Conservation (phyloP, 2,888 invertebrate species). For the Cecidostiba fungosa region DNA sequence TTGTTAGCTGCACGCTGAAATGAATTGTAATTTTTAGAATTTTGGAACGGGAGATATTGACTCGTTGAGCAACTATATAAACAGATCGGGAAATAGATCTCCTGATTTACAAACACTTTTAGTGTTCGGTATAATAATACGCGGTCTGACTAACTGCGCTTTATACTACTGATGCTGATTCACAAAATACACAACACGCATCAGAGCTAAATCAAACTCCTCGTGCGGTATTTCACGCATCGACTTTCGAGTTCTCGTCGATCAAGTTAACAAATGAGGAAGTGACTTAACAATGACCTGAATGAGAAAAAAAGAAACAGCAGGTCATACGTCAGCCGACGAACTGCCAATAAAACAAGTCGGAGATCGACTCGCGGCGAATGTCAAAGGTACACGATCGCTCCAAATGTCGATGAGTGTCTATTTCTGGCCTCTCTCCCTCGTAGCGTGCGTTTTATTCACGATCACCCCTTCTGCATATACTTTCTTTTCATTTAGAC, state of each 20-base stretch:
- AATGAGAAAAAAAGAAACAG: neutral
- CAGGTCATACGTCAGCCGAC: too few species aligned
- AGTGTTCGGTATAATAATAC: too few species aligned
- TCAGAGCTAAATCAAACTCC: too few species aligned
- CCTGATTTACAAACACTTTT: too few species aligned
- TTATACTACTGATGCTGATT: too few species aligned
- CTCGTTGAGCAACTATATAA: neutral
- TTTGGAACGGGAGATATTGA: neutral
- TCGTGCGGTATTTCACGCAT: too few species aligned
- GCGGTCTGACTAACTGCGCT: too few species aligned
- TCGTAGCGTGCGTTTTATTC: neutral
- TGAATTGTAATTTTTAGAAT: neutral
- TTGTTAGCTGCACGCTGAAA: neutral
- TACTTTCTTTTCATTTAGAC: neutral
- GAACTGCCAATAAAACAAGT: too few species aligned
- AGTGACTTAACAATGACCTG: neutral
- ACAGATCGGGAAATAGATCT: neutral
- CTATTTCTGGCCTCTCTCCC: slow-evolving; percentile 42
- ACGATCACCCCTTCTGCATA: neutral
- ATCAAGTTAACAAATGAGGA: slow-evolving; percentile 19
- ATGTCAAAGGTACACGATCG: slow-evolving; percentile 31
- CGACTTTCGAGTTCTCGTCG: neutral
- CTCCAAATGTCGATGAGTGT: slow-evolving; percentile 25
- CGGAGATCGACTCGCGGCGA: slow-evolving; percentile 18
- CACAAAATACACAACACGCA: too few species aligned